Percentiles rank a stretch among this genome's conserved stretches.
phyloP scores from a whole-genome alignment of 2,888 invertebrate species.

The Hemicrepidius hirtus region DNA sequence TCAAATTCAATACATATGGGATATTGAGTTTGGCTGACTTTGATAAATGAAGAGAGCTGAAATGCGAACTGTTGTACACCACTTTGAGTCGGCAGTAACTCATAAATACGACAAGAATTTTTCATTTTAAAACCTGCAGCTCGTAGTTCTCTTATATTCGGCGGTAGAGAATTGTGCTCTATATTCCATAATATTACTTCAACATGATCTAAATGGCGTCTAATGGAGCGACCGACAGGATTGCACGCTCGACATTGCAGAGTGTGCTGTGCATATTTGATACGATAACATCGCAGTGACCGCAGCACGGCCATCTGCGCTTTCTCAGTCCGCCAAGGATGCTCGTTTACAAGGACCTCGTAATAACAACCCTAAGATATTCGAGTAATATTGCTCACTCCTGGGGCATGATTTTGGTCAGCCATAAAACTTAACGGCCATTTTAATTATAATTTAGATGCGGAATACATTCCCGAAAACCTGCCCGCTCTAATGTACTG shows the following conservation, averaged over 20 bases:
- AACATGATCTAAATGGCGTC: slow-evolving; percentile 45
- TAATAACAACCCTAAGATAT: slow-evolving; percentile 43
- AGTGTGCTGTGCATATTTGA: slow-evolving; percentile 48
- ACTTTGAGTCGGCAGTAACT: slow-evolving; percentile 40
- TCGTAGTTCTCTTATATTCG: slow-evolving; percentile 27
- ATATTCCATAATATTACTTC: slow-evolving; percentile 37
- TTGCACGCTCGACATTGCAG: slow-evolving; percentile 39
- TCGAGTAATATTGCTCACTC: slow-evolving; percentile 34
- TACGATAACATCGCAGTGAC: slow-evolving; percentile 45
- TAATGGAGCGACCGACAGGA: slow-evolving; percentile 47
- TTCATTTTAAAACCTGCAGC: slow-evolving; percentile 43
- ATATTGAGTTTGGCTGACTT: slow-evolving; percentile 46
- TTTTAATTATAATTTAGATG: slow-evolving; percentile 45
- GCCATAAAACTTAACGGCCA: slow-evolving; percentile 38
- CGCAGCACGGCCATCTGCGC: slow-evolving; percentile 41
- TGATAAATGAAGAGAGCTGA: slow-evolving; percentile 48
- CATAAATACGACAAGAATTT: slow-evolving; percentile 48
- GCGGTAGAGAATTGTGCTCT: slow-evolving; percentile 11
- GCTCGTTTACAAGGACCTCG: slow-evolving; percentile 41
- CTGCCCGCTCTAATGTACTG: slow-evolving; percentile 29
- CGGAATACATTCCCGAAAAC: slow-evolving; percentile 32
- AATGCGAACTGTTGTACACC: slow-evolving; percentile 33
- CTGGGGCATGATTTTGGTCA: slow-evolving; percentile 31
- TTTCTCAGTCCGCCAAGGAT: slow-evolving; percentile 33
- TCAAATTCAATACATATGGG: slow-evolving; percentile 42